phyloP scores from a whole-genome alignment of 2,888 invertebrate genomes.

The Gandaritis pyraliata region DNA sequence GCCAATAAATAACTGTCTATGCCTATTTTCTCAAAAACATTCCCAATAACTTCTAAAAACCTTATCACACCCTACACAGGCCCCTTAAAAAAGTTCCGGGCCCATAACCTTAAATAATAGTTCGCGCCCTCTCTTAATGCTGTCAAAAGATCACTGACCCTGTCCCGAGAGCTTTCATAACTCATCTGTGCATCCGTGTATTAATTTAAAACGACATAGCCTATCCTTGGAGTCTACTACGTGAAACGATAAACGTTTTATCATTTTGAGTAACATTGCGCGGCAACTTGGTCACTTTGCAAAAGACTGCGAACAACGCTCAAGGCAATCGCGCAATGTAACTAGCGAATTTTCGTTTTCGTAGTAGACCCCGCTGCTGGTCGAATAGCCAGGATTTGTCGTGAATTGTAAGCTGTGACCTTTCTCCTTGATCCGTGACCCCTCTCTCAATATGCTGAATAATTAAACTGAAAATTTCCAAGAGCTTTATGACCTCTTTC shows the following conservation, averaged over 20 bases:
- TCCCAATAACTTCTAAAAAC: not conserved
- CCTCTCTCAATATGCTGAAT: slow-evolving; percentile 10
- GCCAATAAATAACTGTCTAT: too few relatives aligned
- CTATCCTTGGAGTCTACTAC: too few relatives aligned
- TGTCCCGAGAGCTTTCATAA: slow-evolving; percentile 41
- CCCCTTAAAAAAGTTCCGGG: slow-evolving; percentile 14
- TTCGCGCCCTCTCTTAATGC: slow-evolving; percentile 28
- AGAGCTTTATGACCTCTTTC: not conserved
- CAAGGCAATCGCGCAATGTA: too few relatives aligned
- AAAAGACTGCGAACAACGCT: too few relatives aligned
- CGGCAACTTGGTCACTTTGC: too few relatives aligned
- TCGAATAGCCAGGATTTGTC: slow-evolving; percentile 18
- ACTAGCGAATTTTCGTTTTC: too few relatives aligned
- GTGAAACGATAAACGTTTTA: too few relatives aligned
- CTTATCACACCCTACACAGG: slow-evolving; percentile 4
- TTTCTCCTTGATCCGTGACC: slow-evolving; percentile 24
- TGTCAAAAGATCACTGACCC: slow-evolving; percentile 46
- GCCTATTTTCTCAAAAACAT: too few relatives aligned
- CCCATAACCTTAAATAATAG: slow-evolving; percentile 21
- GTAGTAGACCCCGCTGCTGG: not conserved
- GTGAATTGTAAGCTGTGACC: slow-evolving; percentile 15
- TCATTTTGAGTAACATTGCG: too few relatives aligned
- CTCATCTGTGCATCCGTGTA: slow-evolving; percentile 41
- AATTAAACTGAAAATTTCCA: slow-evolving; percentile 11
- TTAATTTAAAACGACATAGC: slow-evolving; percentile 36